Base-by-base conservation (phyloP, 2,113 vertebrate genomes). In the Rana temporaria region DNA sequence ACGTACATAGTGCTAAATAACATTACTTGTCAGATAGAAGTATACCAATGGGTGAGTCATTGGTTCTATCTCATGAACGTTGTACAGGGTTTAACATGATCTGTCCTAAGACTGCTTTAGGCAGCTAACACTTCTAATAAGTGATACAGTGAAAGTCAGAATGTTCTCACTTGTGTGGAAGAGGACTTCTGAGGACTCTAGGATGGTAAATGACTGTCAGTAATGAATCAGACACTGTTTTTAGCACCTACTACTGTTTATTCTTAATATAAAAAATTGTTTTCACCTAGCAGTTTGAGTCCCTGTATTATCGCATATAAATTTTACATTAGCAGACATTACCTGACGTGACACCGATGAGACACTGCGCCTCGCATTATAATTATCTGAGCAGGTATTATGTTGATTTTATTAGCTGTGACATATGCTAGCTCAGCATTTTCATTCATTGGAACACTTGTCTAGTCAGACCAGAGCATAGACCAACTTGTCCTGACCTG, bases 51-150 rank as follows among this genome's bases (percentile, higher is more conserved):
- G 64, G 65, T 14, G 66, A 42, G 26, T 69, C 55, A 7, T 6
- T 38, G 77, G 55, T 18, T 14, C 65, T 20, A 24, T 38, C 17
- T 12, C 6, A 52, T 60, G 57, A 81, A 81, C 38, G 67, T 71
- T 32, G 20, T 62, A 14, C 34, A 20, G 22, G 34, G 53, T 81
- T 63, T 30, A 53, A 60, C 26, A 14, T 75, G 69, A 72, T 64
- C 53, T 63, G 68, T 30, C 11, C 32, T 53, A 56, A 34, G 59
- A 53, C 64, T 34, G 72, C 17, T 73, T 19, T 24, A 48, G 65
- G 57, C 53, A 4, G 55, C 22, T 30, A 12, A 12, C 8, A 48
- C 42, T 12, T 14, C 42, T 12, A 48, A 12, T 12, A 14, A 48
- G 42, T 14, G 14, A 14, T 48, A 14, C 42, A 48, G 42, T 48